Evolutionary conservation across 2,888 invertebrate species (phyloP).

Genomic region (Caenorhabditis auriculariae): DNA sequence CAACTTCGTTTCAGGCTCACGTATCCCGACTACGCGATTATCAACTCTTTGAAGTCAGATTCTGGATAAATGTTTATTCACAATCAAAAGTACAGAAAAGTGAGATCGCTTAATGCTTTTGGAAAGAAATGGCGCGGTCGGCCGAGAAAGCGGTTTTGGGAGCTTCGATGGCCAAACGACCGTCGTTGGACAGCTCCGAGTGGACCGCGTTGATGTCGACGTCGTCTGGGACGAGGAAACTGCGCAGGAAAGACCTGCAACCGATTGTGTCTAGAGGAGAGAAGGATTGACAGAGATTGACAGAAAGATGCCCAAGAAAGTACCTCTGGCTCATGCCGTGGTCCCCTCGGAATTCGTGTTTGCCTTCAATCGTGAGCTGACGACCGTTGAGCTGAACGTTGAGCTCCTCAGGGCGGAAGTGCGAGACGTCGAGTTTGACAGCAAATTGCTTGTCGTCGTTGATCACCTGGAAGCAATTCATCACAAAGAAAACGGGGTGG

Average conservation of each 20-base stretch:
- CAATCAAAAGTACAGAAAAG: too few species aligned
- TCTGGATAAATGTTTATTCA: too few species aligned
- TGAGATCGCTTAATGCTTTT: too few species aligned
- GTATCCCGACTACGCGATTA: too few species aligned
- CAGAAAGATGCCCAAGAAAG: too few species aligned
- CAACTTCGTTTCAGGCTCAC: too few species aligned
- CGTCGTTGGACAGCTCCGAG: not conserved
- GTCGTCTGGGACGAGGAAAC: not conserved
- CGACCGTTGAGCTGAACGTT: slow-evolving; percentile 26
- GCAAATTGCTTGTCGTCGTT: slow-evolving; percentile 21
- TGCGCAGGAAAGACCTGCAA: not conserved
- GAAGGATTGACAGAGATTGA: too few species aligned
- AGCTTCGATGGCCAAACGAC: not conserved
- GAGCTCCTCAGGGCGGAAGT: slow-evolving; percentile 34
- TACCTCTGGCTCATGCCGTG: slow-evolving; percentile 23
- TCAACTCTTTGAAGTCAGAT: too few species aligned
- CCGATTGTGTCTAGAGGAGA: too few species aligned
- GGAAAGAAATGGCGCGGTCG: not conserved
- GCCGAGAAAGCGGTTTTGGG: not conserved
- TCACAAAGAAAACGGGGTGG: too few species aligned
- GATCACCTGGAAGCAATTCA: slow-evolving; percentile 17
- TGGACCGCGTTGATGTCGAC: not conserved
- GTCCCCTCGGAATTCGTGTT: slow-evolving; percentile 19
- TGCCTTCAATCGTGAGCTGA: slow-evolving; percentile 25
- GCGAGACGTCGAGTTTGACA: slow-evolving; percentile 19